These are phyloP conservation scores for Trinorchestia longiramus DNA, from an alignment of 1,140 invertebrate species.

Conservation along the genomic window DNA sequence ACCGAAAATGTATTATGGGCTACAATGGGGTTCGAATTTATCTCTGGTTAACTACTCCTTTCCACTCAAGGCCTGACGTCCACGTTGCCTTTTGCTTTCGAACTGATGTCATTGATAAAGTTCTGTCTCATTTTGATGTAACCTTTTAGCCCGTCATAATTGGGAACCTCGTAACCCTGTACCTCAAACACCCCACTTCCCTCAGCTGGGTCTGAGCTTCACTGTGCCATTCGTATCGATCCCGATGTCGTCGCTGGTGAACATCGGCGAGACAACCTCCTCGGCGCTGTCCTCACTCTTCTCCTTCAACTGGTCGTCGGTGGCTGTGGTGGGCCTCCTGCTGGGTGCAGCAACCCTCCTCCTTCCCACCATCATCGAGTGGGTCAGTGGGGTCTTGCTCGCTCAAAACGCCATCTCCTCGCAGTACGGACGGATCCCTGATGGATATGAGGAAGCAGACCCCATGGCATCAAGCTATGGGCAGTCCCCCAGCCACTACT, in stretches of 20 bases:
- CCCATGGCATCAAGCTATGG: not conserved
- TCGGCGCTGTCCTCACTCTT: slow-evolving; percentile 57
- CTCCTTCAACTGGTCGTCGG: slow-evolving; percentile 59
- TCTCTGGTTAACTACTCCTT: not conserved
- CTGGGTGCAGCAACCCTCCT: slow-evolving; percentile 56
- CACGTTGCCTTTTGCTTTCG: too few relatives aligned
- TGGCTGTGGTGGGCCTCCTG: slow-evolving; percentile 54
- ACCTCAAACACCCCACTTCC: not conserved
- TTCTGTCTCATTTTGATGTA: not conserved
- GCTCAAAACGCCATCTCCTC: not conserved
- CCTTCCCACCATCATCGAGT: slow-evolving; percentile 57
- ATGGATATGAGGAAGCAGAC: not conserved
- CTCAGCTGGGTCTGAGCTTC: slow-evolving; percentile 65
- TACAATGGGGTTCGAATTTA: not conserved
- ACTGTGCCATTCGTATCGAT: slow-evolving; percentile 65
- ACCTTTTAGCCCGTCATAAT: not conserved
- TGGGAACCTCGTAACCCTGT: not conserved
- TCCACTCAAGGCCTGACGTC: not conserved
- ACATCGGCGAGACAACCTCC: slow-evolving; percentile 56
- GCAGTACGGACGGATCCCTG: slow-evolving; percentile 10
- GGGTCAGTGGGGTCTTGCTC: not conserved
- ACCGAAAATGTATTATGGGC: too few relatives aligned
- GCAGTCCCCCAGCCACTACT: not conserved
- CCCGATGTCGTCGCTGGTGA: slow-evolving; percentile 58
- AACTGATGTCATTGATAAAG: too few relatives aligned